These are phyloP conservation scores for Brachirus orientalis DNA, from an alignment of 2,113 vertebrate genomes.

Conservation along the genomic window DNA sequence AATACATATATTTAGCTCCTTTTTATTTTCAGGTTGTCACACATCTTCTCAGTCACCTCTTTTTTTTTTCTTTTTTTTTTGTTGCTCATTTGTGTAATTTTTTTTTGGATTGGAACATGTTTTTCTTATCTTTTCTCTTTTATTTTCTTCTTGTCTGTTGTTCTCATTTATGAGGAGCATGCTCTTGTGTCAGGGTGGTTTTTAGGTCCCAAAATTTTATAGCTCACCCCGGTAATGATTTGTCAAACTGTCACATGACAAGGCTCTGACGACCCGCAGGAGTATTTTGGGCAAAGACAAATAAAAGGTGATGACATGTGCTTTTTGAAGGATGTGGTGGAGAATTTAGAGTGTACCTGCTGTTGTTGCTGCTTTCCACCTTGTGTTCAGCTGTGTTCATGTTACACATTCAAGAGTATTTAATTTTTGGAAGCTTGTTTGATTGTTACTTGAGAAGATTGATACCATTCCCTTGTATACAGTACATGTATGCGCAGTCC, in stretches of 20 bases:
- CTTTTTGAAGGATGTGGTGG: neutral
- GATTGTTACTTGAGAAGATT: too few species aligned
- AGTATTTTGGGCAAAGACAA: slow-evolving; percentile 5
- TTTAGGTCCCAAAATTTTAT: slow-evolving; percentile 4
- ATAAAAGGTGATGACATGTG: neutral
- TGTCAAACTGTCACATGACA: slow-evolving; percentile 10
- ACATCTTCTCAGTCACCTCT: slow-evolving; percentile 24
- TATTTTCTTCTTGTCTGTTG: neutral
- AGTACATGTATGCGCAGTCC: too few species aligned
- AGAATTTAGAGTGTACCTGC: neutral
- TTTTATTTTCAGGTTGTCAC: slow-evolving; percentile 10
- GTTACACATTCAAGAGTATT: too few species aligned
- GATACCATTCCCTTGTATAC: too few species aligned
- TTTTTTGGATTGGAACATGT: slow-evolving; percentile 14
- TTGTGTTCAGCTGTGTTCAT: neutral
- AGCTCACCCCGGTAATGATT: neutral
- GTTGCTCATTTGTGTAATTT: slow-evolving; percentile 18
- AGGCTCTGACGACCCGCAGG: neutral
- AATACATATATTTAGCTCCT: slow-evolving; percentile 54
- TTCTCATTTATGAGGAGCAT: neutral
- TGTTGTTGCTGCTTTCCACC: neutral
- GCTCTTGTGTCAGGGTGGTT: slow-evolving; percentile 8
- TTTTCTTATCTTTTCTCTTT: too few species aligned
- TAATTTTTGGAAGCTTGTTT: too few species aligned
- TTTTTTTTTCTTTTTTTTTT: slow-evolving; percentile 15